Conservation (phyloP, 2,797 vertebrate species). For the Loriculus beryllinus region DNA sequence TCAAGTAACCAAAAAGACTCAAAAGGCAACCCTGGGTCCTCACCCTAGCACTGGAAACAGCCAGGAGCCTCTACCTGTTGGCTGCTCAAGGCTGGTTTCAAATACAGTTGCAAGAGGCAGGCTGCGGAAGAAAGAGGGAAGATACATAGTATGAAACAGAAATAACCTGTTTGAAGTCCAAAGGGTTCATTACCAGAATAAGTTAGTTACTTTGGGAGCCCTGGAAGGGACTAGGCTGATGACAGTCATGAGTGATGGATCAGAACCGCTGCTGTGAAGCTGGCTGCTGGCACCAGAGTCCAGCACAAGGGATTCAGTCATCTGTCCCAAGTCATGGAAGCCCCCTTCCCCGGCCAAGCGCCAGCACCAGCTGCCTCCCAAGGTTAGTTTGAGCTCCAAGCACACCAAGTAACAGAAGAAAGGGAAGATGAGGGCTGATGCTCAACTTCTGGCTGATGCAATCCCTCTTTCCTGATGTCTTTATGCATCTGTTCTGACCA, state of each 20-base stretch:
- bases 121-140: neutral
- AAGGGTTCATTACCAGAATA: neutral
- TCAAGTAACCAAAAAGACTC: slow-evolving; percentile 44
- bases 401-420: slow-evolving; percentile 28
- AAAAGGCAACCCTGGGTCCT: neutral
- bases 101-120: neutral
- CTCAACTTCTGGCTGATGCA: neutral
- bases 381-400: neutral
- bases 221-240: neutral
- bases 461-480: slow-evolving; percentile 9
- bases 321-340: neutral
- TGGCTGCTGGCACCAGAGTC: neutral
- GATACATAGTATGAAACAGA: neutral
- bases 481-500: neutral
- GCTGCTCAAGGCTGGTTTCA: neutral
- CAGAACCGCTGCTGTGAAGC: neutral
- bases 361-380: neutral
- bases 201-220: neutral
- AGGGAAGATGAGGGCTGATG: neutral
- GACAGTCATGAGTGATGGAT: neutral
- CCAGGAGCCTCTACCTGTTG: neutral
- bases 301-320: neutral
- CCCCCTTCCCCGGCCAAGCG: neutral
- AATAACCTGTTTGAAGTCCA: neutral
- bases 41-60: neutral